Evolutionary conservation across 2,113 vertebrate species (phyloP).

Genomic region (Pygoscelis antarcticus): DNA sequence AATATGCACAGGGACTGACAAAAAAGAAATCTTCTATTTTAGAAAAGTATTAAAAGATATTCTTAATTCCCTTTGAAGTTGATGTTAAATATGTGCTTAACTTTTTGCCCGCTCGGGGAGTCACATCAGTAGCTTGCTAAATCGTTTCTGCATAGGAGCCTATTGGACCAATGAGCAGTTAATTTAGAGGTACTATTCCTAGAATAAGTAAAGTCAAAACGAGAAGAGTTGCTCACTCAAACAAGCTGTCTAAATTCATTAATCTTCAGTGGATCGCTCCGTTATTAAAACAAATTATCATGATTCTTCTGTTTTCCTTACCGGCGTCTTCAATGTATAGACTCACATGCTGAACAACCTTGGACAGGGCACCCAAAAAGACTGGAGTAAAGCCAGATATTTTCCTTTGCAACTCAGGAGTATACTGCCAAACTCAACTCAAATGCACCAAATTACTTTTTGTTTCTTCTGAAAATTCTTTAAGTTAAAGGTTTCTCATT

Average conservation of each 20-base stretch:
- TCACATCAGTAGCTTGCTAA: neutral
- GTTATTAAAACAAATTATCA: neutral
- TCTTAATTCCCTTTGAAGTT: constrained; percentile 10
- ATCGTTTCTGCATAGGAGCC: neutral
- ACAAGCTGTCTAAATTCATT: neutral
- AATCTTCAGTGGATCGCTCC: neutral
- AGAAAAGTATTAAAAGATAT: neutral
- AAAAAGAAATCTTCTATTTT: neutral
- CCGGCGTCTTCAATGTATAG: neutral
- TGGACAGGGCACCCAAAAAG: neutral
- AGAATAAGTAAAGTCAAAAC: neutral
- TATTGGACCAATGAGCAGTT: neutral
- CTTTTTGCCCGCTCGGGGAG: neutral
- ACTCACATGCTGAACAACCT: neutral
- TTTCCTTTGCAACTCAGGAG: neutral
- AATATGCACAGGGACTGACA: neutral
- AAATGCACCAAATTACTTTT: neutral
- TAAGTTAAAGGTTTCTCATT: neutral
- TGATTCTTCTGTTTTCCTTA: neutral
- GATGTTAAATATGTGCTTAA: constrained; percentile 31
- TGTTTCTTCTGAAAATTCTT: neutral
- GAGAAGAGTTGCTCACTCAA: neutral
- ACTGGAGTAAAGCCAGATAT: neutral
- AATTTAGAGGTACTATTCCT: neutral
- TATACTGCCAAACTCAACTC: neutral